phyloP scores from a whole-genome alignment of 2,797 vertebrate genomes.

The Malacoctenus gilli region DNA sequence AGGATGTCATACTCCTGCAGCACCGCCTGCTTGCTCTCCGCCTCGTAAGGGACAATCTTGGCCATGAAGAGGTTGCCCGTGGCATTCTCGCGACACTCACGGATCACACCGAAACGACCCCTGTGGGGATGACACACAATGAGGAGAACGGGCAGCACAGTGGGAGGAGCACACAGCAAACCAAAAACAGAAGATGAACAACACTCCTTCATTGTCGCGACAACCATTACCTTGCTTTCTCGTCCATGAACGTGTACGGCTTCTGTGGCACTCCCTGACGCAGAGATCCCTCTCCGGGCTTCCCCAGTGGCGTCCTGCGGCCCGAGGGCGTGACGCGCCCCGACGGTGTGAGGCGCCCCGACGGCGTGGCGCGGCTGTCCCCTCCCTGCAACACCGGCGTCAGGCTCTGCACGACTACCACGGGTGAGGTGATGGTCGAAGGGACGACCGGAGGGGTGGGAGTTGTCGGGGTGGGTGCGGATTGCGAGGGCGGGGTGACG shows the following conservation, averaged over 20 bases:
- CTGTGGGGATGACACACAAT: too few relatives aligned
- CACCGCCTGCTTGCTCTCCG: slow-evolving; percentile 87
- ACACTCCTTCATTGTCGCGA: too few relatives aligned
- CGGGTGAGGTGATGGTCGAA: slow-evolving; percentile 59
- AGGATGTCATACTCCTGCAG: slow-evolving; percentile 97
- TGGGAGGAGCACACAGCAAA: too few relatives aligned
- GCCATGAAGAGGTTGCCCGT: slow-evolving; percentile 95
- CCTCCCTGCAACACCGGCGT: slow-evolving; percentile 78
- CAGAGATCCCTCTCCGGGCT: slow-evolving; percentile 80
- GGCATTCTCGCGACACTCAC: slow-evolving; percentile 94
- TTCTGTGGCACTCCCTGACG: slow-evolving; percentile 95
- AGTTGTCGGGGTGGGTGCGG: slow-evolving; percentile 35
- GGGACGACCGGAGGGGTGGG: slow-evolving; percentile 39
- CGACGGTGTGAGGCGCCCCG: slow-evolving; percentile 75
- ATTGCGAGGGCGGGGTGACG: slow-evolving; percentile 57
- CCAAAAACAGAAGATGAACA: background rate
- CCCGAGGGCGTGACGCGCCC: slow-evolving; percentile 78
- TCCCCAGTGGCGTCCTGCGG: slow-evolving; percentile 77
- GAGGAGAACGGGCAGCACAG: too few relatives aligned
- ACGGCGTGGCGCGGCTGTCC: slow-evolving; percentile 63
- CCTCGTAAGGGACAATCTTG: slow-evolving; percentile 95
- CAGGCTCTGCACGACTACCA: slow-evolving; percentile 82
- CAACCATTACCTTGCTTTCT: slow-evolving; percentile 89
- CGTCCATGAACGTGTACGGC: slow-evolving; percentile 98
- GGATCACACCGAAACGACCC: slow-evolving; percentile 95